Evolutionary conservation across 2,888 invertebrate species (phyloP), one percentile per base, ranked within the genome.

Genomic region (Synergus gifuensis): DNA sequence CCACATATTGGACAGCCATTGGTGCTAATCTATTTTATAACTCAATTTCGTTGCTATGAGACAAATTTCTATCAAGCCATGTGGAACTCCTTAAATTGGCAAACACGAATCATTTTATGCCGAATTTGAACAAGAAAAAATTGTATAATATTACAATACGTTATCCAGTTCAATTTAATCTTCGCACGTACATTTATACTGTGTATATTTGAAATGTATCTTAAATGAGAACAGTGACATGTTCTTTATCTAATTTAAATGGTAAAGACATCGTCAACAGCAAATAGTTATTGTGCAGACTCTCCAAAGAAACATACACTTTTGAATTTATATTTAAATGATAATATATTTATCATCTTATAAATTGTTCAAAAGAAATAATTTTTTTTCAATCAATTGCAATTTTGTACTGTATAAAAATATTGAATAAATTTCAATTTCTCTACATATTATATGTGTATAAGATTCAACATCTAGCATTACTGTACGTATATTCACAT

Each of bases 161-260:
- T 36, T 42, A 18, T 36, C 2, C 16, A 42, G 28, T 69, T 69
- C 5, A 42, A 69, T 69, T 69, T 22, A 8, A 66, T 66, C 28
- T 69, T 49, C 12, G 46, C 22, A 46, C 18, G 44, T 66, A 18
- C 11, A 14, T 67, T 42, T 14, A 12, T 67, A 67, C 9, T 42
- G 2, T 54, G 54, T 54, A 54, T 54, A 54, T 54, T 54, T 66
- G 11, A 44, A 44, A 44, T 44, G 67, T 44, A 46, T 42, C 46
- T 14, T 22, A 46, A 46, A 69, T 42, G 22, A 40, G n/a, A 7
- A 67, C 5, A 22, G 67, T 67, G 22, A 42, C 22, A 69, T 16
- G 67, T 69, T 44, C 46, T 63, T n/a, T 69, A 46, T 69, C 49
- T 69, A 69, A 69, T 46, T 69, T 69, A 18, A 44, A 36, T 36